These are phyloP conservation scores for Notocelia uddmanniana DNA, from an alignment of 2,888 invertebrate genomes.

Conservation along the genomic window DNA sequence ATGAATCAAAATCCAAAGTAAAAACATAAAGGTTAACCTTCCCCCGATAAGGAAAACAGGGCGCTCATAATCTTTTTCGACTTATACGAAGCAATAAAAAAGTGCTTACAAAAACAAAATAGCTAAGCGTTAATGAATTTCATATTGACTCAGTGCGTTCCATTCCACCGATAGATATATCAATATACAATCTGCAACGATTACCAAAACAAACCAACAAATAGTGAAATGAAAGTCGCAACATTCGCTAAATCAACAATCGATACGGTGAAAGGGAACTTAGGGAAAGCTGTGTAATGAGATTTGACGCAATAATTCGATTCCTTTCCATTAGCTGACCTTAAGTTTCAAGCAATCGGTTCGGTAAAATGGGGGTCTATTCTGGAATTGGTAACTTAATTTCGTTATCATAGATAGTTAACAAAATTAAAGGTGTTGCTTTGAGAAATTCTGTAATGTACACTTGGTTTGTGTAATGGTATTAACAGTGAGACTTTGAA, in stretches of 20 bases:
- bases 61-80: too few species aligned
- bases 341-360: constrained; percentile 39
- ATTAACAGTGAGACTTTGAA: too few species aligned
- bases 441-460: too few species aligned
- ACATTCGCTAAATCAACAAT: constrained; percentile 17
- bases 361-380: constrained; percentile 18
- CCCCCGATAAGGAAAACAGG: too few species aligned
- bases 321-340: constrained; percentile 37
- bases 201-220: neutral
- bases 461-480: too few species aligned
- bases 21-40: too few species aligned
- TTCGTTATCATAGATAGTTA: neutral
- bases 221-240: constrained; percentile 1
- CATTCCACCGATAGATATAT: neutral
- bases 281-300: constrained; percentile 28
- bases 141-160: too few species aligned
- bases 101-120: too few species aligned
- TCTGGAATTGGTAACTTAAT: constrained; percentile 12
- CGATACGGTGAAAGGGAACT: constrained; percentile 6
- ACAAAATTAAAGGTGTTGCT: too few species aligned
- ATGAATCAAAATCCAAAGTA: neutral
- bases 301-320: constrained; percentile 39
- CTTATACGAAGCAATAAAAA: too few species aligned
- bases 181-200: neutral
- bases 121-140: too few species aligned